These are phyloP conservation scores for Polylopha cassiicola DNA, from an alignment of 2,888 invertebrate species.

Conservation along the genomic window DNA sequence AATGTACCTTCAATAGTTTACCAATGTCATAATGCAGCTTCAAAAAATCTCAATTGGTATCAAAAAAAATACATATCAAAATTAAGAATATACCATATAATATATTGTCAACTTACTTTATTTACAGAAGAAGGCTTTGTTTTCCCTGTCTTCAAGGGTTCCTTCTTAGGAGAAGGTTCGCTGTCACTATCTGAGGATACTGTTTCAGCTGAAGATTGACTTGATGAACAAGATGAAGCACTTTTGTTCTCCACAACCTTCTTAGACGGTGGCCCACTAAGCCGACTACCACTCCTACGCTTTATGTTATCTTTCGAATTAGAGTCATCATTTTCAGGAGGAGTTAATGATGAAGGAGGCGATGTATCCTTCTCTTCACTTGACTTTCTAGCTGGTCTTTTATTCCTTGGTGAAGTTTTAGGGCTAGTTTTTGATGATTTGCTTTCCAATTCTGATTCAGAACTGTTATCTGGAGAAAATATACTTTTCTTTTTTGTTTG, in stretches of 20 bases:
- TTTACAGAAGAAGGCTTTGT: conserved; percentile 49
- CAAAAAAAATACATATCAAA: too few relatives aligned
- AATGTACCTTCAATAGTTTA: too few relatives aligned
- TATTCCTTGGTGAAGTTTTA: conserved; percentile 50
- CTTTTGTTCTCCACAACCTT: conserved; percentile 59
- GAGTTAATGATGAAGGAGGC: conserved; percentile 35
- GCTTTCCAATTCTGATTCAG: conserved; percentile 65
- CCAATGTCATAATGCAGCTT: too few relatives aligned
- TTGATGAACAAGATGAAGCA: conserved; percentile 65
- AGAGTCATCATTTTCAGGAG: conserved; percentile 53
- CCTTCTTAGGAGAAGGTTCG: conserved; percentile 56
- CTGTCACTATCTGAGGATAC: conserved; percentile 67
- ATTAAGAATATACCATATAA: too few relatives aligned
- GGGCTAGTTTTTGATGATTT: conserved; percentile 50
- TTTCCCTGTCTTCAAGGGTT: conserved; percentile 52
- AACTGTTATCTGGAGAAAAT: conserved; percentile 86
- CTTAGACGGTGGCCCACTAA: conserved; percentile 64
- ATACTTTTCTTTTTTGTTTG: conserved; percentile 83
- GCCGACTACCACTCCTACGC: conserved; percentile 51
- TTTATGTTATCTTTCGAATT: conserved; percentile 53
- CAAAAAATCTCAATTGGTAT: too few relatives aligned
- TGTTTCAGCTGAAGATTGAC: conserved; percentile 66
- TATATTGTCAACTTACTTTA: conserved; percentile 52
- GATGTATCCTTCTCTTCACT: conserved; percentile 56
- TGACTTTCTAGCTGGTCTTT: conserved; percentile 55